Percentiles rank a stretch among this genome's conserved stretches.
Evolutionary conservation across 1,140 invertebrate genomes (phyloP).

Genomic region (Cherax destructor): DNA sequence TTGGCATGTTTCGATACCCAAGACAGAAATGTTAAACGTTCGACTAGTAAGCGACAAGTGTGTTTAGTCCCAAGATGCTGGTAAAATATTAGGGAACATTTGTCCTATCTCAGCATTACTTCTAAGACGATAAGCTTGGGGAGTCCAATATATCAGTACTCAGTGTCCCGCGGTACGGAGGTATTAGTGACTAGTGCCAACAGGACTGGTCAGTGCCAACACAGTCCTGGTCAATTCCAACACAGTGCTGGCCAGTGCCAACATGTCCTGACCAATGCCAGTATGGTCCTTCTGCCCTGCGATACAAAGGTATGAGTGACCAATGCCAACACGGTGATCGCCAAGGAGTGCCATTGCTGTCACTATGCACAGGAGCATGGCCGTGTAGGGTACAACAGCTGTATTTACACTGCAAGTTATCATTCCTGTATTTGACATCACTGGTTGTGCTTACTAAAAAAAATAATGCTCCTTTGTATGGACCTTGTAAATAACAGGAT

Average conservation of each 20-base stretch:
- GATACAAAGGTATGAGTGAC: neutral
- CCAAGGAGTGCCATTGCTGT: neutral
- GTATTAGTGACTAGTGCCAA: neutral
- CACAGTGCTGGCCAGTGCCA: neutral
- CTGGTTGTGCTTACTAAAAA: slow-evolving; percentile 8
- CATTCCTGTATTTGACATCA: slow-evolving; percentile 8
- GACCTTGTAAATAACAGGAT: slow-evolving; percentile 28
- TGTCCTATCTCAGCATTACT: too few species aligned
- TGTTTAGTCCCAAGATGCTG: too few species aligned
- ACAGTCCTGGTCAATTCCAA: neutral
- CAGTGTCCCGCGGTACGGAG: too few species aligned
- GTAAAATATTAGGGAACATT: too few species aligned
- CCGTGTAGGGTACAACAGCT: neutral
- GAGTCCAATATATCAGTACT: too few species aligned
- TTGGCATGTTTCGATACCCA: neutral
- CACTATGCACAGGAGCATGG: slow-evolving; percentile 31
- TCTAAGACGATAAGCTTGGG: too few species aligned
- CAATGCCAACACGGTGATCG: neutral
- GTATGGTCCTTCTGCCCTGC: neutral
- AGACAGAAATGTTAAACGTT: too few species aligned
- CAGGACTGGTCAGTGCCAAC: neutral
- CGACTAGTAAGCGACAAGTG: too few species aligned
- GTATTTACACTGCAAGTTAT: neutral
- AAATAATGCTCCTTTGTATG: slow-evolving; percentile 17
- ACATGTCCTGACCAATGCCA: neutral